These are phyloP conservation scores for Poeciliopsis prolifica DNA, from an alignment of 2,113 vertebrate genomes.

Conservation along the genomic window DNA sequence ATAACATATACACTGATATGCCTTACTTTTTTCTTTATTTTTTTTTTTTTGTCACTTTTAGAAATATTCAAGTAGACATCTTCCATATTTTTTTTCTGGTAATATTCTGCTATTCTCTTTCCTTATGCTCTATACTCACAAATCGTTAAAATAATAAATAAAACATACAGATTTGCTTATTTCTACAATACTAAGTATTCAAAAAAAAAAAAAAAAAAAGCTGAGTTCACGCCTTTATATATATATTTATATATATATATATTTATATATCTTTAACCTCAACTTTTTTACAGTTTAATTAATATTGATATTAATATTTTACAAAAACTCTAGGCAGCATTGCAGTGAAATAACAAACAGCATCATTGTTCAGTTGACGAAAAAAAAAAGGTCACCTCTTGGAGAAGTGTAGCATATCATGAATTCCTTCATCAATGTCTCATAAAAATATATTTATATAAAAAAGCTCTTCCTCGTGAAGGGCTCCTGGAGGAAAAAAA, in stretches of 20 bases:
- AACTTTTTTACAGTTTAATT: slow-evolving; percentile 82
- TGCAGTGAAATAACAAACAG: slow-evolving; percentile 85
- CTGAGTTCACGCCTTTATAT: slow-evolving; percentile 85
- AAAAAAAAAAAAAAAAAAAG: slow-evolving; percentile 80
- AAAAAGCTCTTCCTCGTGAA: slow-evolving; percentile 77
- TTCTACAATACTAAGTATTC: slow-evolving; percentile 90
- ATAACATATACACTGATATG: slow-evolving; percentile 90
- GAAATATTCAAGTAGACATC: slow-evolving; percentile 94
- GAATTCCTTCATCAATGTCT: slow-evolving; percentile 77
- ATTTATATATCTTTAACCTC: slow-evolving; percentile 81
- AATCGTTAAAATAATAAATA: slow-evolving; percentile 96
- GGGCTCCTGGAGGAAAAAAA: slow-evolving; percentile 65
- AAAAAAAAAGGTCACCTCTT: slow-evolving; percentile 74
- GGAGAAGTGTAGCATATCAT: slow-evolving; percentile 81
- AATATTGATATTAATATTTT: slow-evolving; percentile 85
- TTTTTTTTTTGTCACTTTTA: slow-evolving; percentile 75
- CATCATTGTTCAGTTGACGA: slow-evolving; percentile 78
- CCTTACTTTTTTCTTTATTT: slow-evolving; percentile 74
- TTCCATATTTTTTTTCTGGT: slow-evolving; percentile 86
- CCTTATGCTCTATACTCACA: slow-evolving; percentile 87
- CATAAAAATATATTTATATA: slow-evolving; percentile 52
- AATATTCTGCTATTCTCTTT: slow-evolving; percentile 87
- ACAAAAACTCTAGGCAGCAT: slow-evolving; percentile 85
- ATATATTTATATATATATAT: slow-evolving; percentile 55
- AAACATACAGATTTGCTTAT: slow-evolving; percentile 88